Evolutionary conservation across 2,888 invertebrate species (phyloP), one percentile per base, ranked within the genome.

Genomic region (Cheilosia pagana): DNA sequence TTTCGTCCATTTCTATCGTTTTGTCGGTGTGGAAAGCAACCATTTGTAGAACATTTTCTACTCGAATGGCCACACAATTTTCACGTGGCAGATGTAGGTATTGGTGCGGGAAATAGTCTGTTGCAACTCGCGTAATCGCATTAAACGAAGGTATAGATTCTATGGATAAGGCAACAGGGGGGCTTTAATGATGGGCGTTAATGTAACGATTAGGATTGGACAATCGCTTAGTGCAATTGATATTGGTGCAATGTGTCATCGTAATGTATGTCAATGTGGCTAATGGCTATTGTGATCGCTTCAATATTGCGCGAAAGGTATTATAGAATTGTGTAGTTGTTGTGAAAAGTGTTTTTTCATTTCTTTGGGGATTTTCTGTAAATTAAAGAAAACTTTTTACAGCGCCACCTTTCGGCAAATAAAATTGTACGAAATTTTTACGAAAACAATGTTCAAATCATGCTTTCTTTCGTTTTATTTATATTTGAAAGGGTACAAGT

Each of bases 161-260:
- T 14, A 12, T 3, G 53, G 71, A 82, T 71, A 41, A 67, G 39
- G 39, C 57, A 59, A 59, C 70, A 59, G 60, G 25, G 25, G 2
- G 35, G 35, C 53, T 60, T 60, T 60, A 53, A 71, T 41, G 43
- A 48, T 31, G 21, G 21, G 14, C 53, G 39, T 41, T 77, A 53
- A 53, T 77, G 45, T 48, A 23, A 53, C 53, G 31, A 52, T 59
- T 43, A 16, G 14, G 43, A 21, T 63, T 63, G 14, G 43, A 41
- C 25, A 71, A 52, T 28, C 23, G 39, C 12, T 19, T 72, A 43
- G 55, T 60, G 59, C 50, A 16, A 28, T 60, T 23, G 31, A 31
- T 31, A 8, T 31, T 2, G 39, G 6, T 43, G 45, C n/a, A 43
- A 16, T 5, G 6, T 43, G 6, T 14, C 43, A 43, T 16, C 12